Conservation (phyloP, 2,113 vertebrate species). For the Ophiodon elongatus region DNA sequence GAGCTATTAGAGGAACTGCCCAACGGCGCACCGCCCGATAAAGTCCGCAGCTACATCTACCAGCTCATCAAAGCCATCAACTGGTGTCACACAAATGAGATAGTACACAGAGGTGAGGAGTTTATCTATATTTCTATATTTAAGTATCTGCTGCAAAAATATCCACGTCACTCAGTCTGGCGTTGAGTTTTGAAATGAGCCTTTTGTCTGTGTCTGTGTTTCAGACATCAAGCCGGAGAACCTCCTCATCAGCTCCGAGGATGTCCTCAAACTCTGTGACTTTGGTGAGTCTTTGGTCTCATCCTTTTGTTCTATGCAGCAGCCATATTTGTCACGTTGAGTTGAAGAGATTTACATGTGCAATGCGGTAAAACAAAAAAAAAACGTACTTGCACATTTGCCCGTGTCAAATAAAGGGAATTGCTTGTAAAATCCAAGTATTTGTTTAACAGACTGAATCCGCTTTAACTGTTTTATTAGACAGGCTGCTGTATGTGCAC, state of each 20-base stretch:
- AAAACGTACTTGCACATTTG: not conserved
- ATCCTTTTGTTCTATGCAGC: not conserved
- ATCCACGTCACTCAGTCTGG: not conserved
- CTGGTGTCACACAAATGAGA: slow-evolving; percentile 99
- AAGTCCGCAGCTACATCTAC: slow-evolving; percentile 98
- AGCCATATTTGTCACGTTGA: not conserved
- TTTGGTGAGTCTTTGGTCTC: slow-evolving; percentile 90
- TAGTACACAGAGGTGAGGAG: slow-evolving; percentile 95
- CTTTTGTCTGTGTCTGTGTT: slow-evolving; percentile 39
- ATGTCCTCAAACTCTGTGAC: slow-evolving; percentile 97
- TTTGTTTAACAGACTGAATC: not conserved
- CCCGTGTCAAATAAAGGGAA: not conserved
- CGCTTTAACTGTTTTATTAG: not conserved
- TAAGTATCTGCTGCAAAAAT: not conserved
- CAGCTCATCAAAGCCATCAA: slow-evolving; percentile 99
- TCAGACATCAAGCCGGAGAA: slow-evolving; percentile 99
- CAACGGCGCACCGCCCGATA: slow-evolving; percentile 95
- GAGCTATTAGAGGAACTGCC: slow-evolving; percentile 98
- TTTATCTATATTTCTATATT: not conserved
- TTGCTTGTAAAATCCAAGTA: slow-evolving; percentile 12
- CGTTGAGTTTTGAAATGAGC: not conserved
- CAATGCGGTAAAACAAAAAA: slow-evolving; percentile 7
- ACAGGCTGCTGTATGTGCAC: not conserved
- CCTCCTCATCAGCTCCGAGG: slow-evolving; percentile 97
- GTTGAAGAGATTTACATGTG: slow-evolving; percentile 7